Conservation (phyloP, 2,888 invertebrate genomes). For the Strigamia crassipes region DNA sequence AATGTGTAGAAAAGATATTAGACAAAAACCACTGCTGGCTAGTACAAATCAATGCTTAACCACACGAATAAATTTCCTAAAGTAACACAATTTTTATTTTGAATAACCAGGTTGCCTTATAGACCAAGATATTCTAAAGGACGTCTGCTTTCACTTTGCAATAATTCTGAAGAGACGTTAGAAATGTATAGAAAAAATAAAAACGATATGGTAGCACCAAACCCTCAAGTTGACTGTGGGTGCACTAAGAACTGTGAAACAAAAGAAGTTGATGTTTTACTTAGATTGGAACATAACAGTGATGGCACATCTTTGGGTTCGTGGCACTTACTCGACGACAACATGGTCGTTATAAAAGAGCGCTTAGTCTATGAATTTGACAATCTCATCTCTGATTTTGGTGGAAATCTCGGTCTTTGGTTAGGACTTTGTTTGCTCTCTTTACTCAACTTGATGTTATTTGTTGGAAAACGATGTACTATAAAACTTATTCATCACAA, state of each 20-base stretch:
- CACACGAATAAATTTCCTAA: background rate
- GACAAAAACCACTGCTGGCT: background rate
- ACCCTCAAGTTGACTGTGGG: background rate
- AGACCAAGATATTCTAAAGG: background rate
- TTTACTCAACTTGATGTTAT: background rate
- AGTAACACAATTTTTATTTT: too few relatives aligned
- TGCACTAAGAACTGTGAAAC: background rate
- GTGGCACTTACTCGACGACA: background rate
- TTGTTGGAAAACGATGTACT: background rate
- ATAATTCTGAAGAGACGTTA: background rate
- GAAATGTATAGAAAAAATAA: background rate
- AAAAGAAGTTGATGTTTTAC: background rate
- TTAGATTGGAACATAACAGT: background rate
- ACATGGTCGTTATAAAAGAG: background rate
- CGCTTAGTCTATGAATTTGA: background rate
- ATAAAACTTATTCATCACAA: background rate
- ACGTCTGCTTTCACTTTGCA: background rate
- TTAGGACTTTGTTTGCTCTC: background rate
- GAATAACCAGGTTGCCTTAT: background rate
- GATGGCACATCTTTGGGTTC: background rate
- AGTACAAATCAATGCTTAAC: background rate
- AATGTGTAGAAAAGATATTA: background rate
- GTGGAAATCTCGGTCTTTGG: background rate
- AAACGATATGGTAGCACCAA: background rate
- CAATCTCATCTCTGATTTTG: background rate